Conservation (phyloP, 2,888 invertebrate species). For the Romanomermis culicivorax region DNA sequence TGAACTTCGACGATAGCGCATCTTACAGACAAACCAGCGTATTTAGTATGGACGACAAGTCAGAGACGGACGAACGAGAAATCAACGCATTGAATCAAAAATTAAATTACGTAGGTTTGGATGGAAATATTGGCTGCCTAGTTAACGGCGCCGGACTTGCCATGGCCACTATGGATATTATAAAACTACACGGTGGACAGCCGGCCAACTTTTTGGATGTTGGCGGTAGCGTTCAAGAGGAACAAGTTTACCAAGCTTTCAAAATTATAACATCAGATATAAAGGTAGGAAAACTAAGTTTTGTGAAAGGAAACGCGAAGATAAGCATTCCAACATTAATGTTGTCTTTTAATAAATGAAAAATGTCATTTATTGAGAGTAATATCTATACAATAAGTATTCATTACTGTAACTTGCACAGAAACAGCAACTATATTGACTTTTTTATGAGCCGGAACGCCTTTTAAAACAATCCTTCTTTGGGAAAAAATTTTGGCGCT, state of each 20-base stretch:
- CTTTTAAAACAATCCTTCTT: background rate
- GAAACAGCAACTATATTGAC: no score
- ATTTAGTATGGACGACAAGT: constrained; percentile 64
- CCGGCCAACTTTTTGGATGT: constrained; percentile 97
- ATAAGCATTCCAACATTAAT: no score
- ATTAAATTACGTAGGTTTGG: constrained; percentile 86
- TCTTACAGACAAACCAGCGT: constrained; percentile 61
- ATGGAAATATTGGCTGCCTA: constrained; percentile 82
- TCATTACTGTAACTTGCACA: background rate
- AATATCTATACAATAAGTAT: no score
- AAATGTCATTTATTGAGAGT: no score
- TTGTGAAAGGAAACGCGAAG: no score
- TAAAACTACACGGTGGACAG: constrained; percentile 76
- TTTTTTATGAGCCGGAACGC: no score
- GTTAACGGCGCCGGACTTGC: constrained; percentile 96
- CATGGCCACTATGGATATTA: constrained; percentile 99
- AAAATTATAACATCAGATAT: constrained; percentile 54
- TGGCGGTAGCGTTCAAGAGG: constrained; percentile 80
- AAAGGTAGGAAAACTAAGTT: constrained; percentile 26
- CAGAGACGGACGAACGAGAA: constrained; percentile 77
- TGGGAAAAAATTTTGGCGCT: no score
- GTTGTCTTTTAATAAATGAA: no score
- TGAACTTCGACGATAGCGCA: constrained; percentile 97
- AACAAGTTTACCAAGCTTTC: constrained; percentile 78
- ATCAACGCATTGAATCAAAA: constrained; percentile 70